Percentiles rank a stretch among this genome's conserved stretches.
Evolutionary conservation across 2,888 invertebrate genomes (phyloP).

Genomic region (Cephus sareptanus): DNA sequence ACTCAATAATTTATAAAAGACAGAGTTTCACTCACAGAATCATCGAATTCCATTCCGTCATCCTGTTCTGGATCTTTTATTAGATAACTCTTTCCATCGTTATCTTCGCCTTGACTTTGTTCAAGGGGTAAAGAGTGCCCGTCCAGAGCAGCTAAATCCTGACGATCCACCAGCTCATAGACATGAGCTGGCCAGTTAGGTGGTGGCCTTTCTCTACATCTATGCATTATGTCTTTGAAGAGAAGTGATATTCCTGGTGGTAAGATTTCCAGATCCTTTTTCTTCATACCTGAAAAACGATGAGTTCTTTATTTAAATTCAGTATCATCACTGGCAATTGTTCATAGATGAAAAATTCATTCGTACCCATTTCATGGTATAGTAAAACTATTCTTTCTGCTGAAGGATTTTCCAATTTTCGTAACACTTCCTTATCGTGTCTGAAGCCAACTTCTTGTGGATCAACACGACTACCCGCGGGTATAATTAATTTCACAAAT

Average conservation of each 20-base stretch:
- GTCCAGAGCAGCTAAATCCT: slow-evolving; percentile 75
- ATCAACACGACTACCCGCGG: slow-evolving; percentile 60
- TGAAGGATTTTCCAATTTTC: slow-evolving; percentile 41
- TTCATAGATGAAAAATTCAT: background rate
- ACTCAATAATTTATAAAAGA: slow-evolving; percentile 6
- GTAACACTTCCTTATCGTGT: slow-evolving; percentile 46
- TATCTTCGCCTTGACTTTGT: slow-evolving; percentile 12
- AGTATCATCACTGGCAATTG: background rate
- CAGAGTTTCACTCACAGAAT: slow-evolving; percentile 65
- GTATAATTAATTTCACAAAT: slow-evolving; percentile 56
- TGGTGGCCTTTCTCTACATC: slow-evolving; percentile 78
- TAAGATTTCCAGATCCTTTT: slow-evolving; percentile 77
- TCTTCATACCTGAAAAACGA: slow-evolving; percentile 70
- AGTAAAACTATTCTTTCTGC: slow-evolving; percentile 68
- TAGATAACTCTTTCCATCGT: slow-evolving; percentile 39
- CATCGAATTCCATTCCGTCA: slow-evolving; percentile 74
- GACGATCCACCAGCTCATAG: slow-evolving; percentile 77
- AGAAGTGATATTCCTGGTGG: slow-evolving; percentile 79
- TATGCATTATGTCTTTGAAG: slow-evolving; percentile 76
- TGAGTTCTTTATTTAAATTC: slow-evolving; percentile 28
- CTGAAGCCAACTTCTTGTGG: slow-evolving; percentile 45
- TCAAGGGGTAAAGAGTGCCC: slow-evolving; percentile 40
- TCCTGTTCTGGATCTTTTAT: slow-evolving; percentile 69
- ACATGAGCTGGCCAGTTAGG: slow-evolving; percentile 78
- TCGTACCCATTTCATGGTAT: slow-evolving; percentile 69